These are phyloP conservation scores for Dicaeum eximium DNA, from an alignment of 2,113 vertebrate species.

Conservation along the genomic window DNA sequence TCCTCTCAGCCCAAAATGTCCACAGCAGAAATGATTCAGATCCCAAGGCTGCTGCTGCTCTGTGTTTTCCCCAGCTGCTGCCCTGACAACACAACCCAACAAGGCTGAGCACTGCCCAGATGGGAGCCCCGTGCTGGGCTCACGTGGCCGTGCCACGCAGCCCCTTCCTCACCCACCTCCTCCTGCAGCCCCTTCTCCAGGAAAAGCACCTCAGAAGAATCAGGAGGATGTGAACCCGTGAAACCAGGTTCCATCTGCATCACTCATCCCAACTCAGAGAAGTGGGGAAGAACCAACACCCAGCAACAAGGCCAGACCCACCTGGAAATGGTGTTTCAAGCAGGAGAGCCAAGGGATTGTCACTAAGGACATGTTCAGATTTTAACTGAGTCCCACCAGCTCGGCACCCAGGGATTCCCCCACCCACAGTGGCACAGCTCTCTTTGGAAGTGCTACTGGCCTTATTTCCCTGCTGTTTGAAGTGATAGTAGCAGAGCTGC, in stretches of 20 bases:
- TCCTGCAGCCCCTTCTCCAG: neutral
- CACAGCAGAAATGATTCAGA: conserved; percentile 32
- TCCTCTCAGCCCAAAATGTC: neutral
- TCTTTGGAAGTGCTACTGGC: neutral
- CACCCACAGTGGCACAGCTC: neutral
- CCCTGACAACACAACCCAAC: conserved; percentile 46
- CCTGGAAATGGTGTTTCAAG: neutral
- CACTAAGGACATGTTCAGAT: neutral
- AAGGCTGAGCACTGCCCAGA: neutral
- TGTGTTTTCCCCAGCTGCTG: conserved; percentile 54
- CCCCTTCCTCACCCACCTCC: neutral
- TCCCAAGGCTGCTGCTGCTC: conserved; percentile 1
- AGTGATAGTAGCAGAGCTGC: neutral
- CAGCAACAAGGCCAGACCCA: neutral
- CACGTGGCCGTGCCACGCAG: neutral
- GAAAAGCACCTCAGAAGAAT: neutral
- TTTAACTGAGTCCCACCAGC: neutral
- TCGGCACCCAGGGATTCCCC: neutral
- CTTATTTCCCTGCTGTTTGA: neutral
- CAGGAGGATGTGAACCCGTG: neutral
- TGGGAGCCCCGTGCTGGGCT: neutral
- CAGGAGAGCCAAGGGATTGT: neutral
- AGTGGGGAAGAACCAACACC: neutral
- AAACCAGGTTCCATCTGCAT: rapidly evolving
- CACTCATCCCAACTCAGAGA: neutral